Evolutionary conservation across 2,113 vertebrate species (phyloP).

Genomic region (Brachyhypopomus occidentalis): DNA sequence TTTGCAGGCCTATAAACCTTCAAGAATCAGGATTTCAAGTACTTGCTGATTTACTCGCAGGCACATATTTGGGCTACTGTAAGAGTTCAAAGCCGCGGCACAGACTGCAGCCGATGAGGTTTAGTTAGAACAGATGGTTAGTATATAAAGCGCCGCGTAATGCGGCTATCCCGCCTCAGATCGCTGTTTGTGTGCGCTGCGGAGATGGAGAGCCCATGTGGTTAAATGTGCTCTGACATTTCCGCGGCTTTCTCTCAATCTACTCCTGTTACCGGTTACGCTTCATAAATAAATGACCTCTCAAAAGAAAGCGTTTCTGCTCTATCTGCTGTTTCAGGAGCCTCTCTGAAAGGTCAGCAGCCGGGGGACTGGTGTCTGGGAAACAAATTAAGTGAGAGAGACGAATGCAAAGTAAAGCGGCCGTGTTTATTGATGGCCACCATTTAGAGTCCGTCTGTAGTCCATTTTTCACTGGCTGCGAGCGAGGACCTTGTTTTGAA

Average conservation of each 20-base stretch:
- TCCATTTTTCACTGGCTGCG: slow-evolving; percentile 54
- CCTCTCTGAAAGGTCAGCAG: slow-evolving; percentile 61
- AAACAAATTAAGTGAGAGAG: slow-evolving; percentile 61
- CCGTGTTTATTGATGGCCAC: slow-evolving; percentile 62
- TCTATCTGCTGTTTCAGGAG: slow-evolving; percentile 61
- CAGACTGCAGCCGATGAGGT: background rate
- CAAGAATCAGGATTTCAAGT: background rate
- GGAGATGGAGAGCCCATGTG: slow-evolving; percentile 21
- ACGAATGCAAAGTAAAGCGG: slow-evolving; percentile 60
- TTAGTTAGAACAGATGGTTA: slow-evolving; percentile 8
- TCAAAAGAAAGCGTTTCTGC: slow-evolving; percentile 48
- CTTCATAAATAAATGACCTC: slow-evolving; percentile 56
- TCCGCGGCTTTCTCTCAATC: slow-evolving; percentile 40
- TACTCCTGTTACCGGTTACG: slow-evolving; percentile 39
- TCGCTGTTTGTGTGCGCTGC: background rate
- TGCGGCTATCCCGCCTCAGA: background rate
- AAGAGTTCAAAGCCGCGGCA: background rate
- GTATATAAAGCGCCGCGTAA: background rate
- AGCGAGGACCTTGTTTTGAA: slow-evolving; percentile 43
- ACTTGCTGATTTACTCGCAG: background rate
- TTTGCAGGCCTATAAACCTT: too few relatives aligned
- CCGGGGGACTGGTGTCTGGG: slow-evolving; percentile 53
- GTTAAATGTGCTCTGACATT: slow-evolving; percentile 42
- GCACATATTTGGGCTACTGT: too few relatives aligned
- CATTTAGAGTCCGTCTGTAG: slow-evolving; percentile 60